Evolutionary conservation across 2,888 invertebrate genomes (phyloP).

Genomic region (Agrochola lota): DNA sequence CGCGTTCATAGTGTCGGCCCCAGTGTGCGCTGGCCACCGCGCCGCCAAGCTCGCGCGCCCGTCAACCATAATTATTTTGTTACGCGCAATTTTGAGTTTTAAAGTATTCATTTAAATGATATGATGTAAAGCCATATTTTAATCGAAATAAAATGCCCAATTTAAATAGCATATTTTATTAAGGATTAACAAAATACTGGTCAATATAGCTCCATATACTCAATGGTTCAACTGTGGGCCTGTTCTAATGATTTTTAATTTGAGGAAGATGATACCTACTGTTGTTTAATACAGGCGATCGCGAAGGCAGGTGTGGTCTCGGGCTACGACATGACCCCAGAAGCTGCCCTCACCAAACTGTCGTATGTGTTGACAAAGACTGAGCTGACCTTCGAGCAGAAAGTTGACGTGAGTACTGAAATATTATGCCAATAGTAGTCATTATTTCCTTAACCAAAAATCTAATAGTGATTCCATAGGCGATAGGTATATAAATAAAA

Average conservation of each 20-base stretch:
- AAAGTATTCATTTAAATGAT: too few relatives aligned
- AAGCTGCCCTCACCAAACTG: constrained; percentile 97
- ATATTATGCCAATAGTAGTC: not conserved
- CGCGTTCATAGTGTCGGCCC: too few relatives aligned
- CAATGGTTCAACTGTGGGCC: too few relatives aligned
- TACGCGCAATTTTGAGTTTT: too few relatives aligned
- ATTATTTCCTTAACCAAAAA: not conserved
- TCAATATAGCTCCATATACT: not conserved
- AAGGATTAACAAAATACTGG: too few relatives aligned
- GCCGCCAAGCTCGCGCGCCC: too few relatives aligned
- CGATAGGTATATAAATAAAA: not conserved
- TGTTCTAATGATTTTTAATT: not conserved
- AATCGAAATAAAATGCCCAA: too few relatives aligned
- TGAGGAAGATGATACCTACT: not conserved
- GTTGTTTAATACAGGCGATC: constrained; percentile 78
- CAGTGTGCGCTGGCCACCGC: too few relatives aligned
- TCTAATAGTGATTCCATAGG: not conserved
- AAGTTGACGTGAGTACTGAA: constrained; percentile 89
- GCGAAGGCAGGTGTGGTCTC: constrained; percentile 93
- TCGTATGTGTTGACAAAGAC: constrained; percentile 96
- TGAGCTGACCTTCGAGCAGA: constrained; percentile 92
- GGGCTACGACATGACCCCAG: constrained; percentile 97
- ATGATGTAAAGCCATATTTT: too few relatives aligned
- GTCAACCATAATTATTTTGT: too few relatives aligned
- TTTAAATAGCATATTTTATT: too few relatives aligned